A percentile compares a stretch with the other conserved stretches of the same genome.
Conservation (phyloP, 92 coral and sea anemone species). For the Umimayanthus kanabou region DNA sequence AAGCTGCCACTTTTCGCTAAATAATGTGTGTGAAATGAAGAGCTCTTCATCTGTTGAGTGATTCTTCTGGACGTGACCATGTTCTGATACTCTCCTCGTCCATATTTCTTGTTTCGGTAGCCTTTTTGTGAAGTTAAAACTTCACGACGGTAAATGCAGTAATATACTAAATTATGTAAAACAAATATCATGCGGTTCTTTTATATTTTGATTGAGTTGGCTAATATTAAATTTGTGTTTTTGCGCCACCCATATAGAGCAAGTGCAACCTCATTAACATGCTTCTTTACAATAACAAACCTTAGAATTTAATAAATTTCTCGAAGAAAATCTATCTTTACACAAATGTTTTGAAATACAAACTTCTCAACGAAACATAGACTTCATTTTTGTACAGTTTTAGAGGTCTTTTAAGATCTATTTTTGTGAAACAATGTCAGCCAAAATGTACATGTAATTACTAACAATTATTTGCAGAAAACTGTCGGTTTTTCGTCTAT, state of each 20-base stretch:
- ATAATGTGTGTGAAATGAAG: background rate
- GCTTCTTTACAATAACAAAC: background rate
- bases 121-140: background rate
- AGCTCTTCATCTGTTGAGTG: background rate
- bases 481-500: too few relatives aligned
- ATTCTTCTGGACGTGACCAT: background rate
- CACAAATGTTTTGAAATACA: background rate
- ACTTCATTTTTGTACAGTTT: background rate
- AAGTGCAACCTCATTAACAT: background rate
- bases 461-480: too few relatives aligned
- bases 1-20: background rate
- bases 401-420: too few relatives aligned
- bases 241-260: background rate
- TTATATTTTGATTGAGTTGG: background rate
- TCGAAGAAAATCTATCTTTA: background rate
- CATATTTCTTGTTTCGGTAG: background rate
- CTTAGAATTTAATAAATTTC: too few relatives aligned
- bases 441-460: too few relatives aligned
- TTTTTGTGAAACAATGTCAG: too few relatives aligned
- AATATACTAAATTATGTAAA: background rate
- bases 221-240: background rate
- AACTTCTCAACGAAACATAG: background rate
- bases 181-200: background rate
- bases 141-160: background rate
- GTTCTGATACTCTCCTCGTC: background rate